Evolutionary conservation across 30 jellyfish, hydroid and myxozoan genomes (phyloP), one percentile per base, ranked within the genome.

Genomic region (Haliclystus octoradiatus): DNA sequence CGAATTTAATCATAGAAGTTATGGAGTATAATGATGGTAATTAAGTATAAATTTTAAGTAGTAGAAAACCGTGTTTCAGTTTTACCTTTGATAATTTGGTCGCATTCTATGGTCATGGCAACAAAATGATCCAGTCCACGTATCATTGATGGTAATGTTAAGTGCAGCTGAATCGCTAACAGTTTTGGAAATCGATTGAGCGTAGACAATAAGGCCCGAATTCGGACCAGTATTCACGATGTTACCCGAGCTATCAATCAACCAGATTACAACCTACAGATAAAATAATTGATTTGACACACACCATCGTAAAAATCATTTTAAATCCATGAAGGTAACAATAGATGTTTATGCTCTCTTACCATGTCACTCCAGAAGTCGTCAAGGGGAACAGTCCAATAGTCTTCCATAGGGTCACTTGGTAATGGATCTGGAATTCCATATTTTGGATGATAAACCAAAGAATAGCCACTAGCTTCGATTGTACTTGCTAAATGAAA

Each of bases 121-220:
- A 24, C 73, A 64, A 29, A 64, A 64, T 7, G 63, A 2, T 24
- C 73, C 73, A 64, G 26, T 64, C 73, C 73, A 64, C 63, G 73
- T 12, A 15, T 64, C 73, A 12, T 26, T 64, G 64, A 22, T 13
- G 15, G 73, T 22, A 7, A 19, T 26, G 64, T 64, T 64, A 13
- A 64, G 64, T 3, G 29, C 19, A 2, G 73, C 33, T 29, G 5
- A 7, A 7, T 25, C 64, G 52, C 29, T 5, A 57, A 40, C 57
- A 40, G 19, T 40, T 40, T 40, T 40, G 9, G 57, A 40, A 40
- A 40, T 40, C 57, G 57, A 40, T 40, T 40, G 57, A 40, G 14
- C 57, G 19, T 40, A 40, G 57, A 40, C 57, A 40, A 40, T 40
- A 5, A 40, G 57, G 57, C 57, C 57, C 57, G 57, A 40, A 40